Base-by-base conservation (phyloP, 2,888 invertebrate genomes). In the Thumatha senex region DNA sequence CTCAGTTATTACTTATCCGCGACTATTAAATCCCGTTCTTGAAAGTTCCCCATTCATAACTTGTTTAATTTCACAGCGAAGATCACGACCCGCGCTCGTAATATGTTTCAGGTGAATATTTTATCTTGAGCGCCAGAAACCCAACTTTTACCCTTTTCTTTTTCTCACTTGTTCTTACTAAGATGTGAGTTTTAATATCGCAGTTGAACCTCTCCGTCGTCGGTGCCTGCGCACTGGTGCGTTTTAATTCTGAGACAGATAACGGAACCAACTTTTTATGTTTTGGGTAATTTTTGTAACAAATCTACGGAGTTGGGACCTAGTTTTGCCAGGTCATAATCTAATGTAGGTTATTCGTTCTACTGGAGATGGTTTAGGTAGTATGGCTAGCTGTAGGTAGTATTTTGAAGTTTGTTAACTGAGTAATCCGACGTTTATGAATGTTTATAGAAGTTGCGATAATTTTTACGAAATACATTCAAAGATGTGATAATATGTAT, bases 51-150 rank as follows among this genome's bases (percentile, higher is more conserved):
- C 73, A 76, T 81, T 80, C 80, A 81, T 79, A 82, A 80, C 80
- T 79, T 80, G 80, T 79, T 81, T 78, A 78, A 82, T 81, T 80
- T 77, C 72, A 73, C 72, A 75, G 72, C 67, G 67, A 64, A 73
- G 78, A 78, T 75, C 76, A 72, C 67, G 69, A 61, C 56, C 64
- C 61, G 62, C 62, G 56, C 63, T 46, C 64, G 70, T 74, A 70
- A 78, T 76, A 73, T 74, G 76, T 74, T 74, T 64, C 67, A 66
- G 67, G 68, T 78, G 78, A 80, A 81, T 78, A 80, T 76, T 77
- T 80, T 71, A 78, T 67, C 67, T 68, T 50, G 54, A 56, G 64
- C 54, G 63, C 53, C 36, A 53, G 48, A 53, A 40, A 51, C 56
- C 51, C 55, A 43, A 60, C 66, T 61, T 63, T 58, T 64, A 24